phyloP scores from a whole-genome alignment of 2,113 vertebrate genomes.

The Rana temporaria region DNA sequence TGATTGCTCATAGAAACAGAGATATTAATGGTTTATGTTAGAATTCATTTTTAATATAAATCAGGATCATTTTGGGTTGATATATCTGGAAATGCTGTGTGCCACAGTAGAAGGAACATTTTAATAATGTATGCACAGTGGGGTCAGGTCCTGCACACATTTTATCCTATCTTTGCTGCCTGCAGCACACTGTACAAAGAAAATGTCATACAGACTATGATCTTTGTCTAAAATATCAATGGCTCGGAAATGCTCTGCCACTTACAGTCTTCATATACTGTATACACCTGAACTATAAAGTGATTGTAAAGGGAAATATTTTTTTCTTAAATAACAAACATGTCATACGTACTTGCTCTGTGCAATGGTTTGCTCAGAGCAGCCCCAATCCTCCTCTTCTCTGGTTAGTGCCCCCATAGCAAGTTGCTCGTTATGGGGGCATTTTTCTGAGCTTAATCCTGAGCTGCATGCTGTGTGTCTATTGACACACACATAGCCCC shows the following conservation, averaged over 20 bases:
- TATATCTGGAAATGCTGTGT: background rate
- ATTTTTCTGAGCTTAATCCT: too few species aligned
- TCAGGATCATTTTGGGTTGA: background rate
- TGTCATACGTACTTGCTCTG: too few species aligned
- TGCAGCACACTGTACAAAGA: background rate
- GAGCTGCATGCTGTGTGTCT: too few species aligned
- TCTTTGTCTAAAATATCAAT: constrained; percentile 6
- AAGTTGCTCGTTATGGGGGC: too few species aligned
- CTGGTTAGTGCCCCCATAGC: too few species aligned
- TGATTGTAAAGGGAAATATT: too few species aligned
- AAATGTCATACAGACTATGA: constrained; percentile 3
- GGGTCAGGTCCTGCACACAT: background rate
- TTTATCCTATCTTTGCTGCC: constrained; percentile 2
- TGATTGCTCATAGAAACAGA: background rate
- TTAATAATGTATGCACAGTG: constrained; percentile 10
- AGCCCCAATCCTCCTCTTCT: too few species aligned
- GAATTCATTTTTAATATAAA: background rate
- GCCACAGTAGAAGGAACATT: background rate
- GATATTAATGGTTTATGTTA: background rate
- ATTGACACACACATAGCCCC: too few species aligned
- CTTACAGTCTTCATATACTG: background rate
- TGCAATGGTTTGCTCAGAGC: too few species aligned
- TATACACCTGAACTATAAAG: too few species aligned
- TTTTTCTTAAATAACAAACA: too few species aligned
- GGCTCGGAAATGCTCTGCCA: background rate